Percentiles rank a stretch among this genome's conserved stretches.
Conservation (phyloP, 2,113 vertebrate genomes). For the Otolemur garnettii region DNA sequence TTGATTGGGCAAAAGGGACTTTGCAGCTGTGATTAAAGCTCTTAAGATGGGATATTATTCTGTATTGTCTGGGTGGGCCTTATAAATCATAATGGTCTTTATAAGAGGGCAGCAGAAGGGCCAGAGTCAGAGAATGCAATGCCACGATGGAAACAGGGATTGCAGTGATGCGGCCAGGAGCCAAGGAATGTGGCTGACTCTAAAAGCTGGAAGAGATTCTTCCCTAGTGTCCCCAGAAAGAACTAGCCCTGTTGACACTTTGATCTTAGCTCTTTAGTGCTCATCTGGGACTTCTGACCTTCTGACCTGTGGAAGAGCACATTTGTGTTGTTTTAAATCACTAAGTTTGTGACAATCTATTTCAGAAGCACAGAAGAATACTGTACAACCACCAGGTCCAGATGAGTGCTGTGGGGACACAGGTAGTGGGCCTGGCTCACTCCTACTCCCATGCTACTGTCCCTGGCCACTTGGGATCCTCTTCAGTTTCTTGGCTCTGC, state of each 20-base stretch:
- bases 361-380: neutral
- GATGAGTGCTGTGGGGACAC: neutral
- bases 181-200: neutral
- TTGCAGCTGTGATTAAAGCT: neutral
- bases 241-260: neutral
- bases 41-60: neutral
- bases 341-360: neutral
- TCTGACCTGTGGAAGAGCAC: neutral
- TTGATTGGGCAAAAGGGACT: neutral
- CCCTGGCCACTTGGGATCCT: neutral
- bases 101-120: neutral
- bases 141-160: neutral
- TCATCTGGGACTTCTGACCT: neutral
- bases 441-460: rapidly evolving
- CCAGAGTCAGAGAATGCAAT: neutral
- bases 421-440: neutral
- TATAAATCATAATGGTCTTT: neutral
- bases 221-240: neutral
- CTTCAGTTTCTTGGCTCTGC: neutral
- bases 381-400: neutral
- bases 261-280: neutral
- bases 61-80: neutral
- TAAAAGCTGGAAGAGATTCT: neutral
- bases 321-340: neutral
- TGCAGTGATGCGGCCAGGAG: neutral